Evolutionary conservation across 2,113 vertebrate genomes (phyloP).

Genomic region (Poeciliopsis turrubarensis): DNA sequence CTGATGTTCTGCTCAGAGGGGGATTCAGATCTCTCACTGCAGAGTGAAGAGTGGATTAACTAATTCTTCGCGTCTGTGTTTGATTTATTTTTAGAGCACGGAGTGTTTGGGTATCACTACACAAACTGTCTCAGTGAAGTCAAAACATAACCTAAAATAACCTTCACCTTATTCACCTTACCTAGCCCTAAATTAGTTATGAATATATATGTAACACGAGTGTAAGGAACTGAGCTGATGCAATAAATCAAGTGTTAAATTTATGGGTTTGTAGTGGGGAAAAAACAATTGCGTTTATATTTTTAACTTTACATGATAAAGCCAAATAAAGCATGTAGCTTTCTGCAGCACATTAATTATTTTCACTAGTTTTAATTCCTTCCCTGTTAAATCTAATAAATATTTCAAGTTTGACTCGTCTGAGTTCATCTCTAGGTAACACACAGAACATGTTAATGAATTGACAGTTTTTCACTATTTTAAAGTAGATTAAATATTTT

Average conservation of each 20-base stretch:
- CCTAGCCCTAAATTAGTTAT: neutral
- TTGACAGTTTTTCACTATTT: neutral
- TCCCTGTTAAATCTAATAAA: neutral
- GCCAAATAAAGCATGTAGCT: neutral
- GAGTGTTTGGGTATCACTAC: constrained; percentile 13
- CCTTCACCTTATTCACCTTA: too few relatives aligned
- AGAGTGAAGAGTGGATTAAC: constrained; percentile 49
- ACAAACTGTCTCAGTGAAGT: constrained; percentile 4
- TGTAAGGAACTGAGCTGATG: neutral
- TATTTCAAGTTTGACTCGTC: neutral
- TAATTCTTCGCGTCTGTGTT: constrained; percentile 42
- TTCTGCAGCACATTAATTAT: neutral
- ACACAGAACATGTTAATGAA: neutral
- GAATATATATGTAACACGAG: constrained; percentile 2
- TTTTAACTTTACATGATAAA: neutral
- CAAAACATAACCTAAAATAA: neutral
- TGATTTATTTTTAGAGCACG: constrained; percentile 55
- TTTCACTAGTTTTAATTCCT: neutral
- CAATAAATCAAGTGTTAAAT: neutral
- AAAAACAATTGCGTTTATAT: neutral
- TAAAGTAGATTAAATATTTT: neutral
- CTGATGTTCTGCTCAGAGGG: constrained; percentile 54
- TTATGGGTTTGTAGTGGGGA: neutral
- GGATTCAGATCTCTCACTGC: constrained; percentile 51
- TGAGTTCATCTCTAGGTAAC: neutral